phyloP scores from a whole-genome alignment of 2,113 vertebrate genomes.

The Callorhinus ursinus region DNA sequence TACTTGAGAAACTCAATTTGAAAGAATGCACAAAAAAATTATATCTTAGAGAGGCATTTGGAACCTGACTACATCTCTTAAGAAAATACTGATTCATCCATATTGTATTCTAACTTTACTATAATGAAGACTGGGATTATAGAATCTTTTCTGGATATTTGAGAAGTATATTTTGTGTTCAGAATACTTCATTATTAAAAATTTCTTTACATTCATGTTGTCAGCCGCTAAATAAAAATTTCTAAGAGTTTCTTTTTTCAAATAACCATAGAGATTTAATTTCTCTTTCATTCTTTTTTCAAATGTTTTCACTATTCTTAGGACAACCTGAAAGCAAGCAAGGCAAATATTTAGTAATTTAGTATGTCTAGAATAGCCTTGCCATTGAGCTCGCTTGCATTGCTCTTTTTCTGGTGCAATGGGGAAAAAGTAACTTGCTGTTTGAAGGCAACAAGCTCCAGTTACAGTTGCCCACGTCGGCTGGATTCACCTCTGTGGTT shows the following conservation, averaged over 20 bases:
- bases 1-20: background rate
- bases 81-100: background rate
- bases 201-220: background rate
- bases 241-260: conserved; percentile 34
- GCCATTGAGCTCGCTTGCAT: background rate
- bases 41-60: background rate
- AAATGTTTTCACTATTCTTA: background rate
- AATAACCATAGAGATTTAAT: conserved; percentile 8
- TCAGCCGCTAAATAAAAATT: background rate
- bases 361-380: background rate
- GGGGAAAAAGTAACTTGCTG: background rate
- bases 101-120: background rate
- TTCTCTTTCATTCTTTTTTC: conserved; percentile 12
- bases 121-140: background rate
- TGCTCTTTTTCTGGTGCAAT: background rate
- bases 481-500: background rate
- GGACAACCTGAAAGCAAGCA: background rate
- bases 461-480: background rate
- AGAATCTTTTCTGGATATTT: background rate
- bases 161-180: background rate
- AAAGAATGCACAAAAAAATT: background rate
- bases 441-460: background rate
- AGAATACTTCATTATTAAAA: background rate
- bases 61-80: background rate
- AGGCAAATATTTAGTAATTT: background rate